A percentile compares a stretch with the other conserved stretches of the same genome.
Evolutionary conservation across 1,140 invertebrate species (phyloP).

Genomic region (Protaetia brevitarsis): DNA sequence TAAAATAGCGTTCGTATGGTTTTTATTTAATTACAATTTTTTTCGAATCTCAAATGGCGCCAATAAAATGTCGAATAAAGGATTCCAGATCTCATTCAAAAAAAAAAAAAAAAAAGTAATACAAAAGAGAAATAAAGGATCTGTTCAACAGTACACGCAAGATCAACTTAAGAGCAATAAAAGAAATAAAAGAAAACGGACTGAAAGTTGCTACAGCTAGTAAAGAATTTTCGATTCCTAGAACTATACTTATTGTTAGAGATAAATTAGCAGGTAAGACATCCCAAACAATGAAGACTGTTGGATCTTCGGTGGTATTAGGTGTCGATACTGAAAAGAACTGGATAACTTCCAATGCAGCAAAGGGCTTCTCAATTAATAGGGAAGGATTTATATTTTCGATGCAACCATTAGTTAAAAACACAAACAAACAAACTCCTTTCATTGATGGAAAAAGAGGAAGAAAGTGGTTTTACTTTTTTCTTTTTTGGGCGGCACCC

Average conservation of each 20-base stretch:
- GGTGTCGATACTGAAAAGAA: too few species aligned
- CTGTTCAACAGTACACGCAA: neutral
- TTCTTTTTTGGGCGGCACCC: slow-evolving; percentile 32
- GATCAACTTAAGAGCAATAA: neutral
- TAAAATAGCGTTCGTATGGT: neutral
- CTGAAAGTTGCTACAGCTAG: neutral
- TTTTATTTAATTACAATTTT: neutral
- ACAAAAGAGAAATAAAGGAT: neutral
- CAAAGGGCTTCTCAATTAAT: slow-evolving; percentile 36
- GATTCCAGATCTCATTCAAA: neutral
- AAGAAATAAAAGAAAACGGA: neutral
- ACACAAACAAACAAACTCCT: slow-evolving; percentile 25
- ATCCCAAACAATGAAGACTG: neutral
- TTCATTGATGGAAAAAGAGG: slow-evolving; percentile 32
- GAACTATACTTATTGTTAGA: too few species aligned
- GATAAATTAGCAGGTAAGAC: neutral
- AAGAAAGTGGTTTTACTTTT: slow-evolving; percentile 36
- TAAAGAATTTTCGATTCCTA: neutral
- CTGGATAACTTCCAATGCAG: slow-evolving; percentile 1
- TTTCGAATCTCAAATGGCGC: neutral
- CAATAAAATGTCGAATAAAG: neutral
- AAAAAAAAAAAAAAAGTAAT: neutral
- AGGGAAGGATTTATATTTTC: slow-evolving; percentile 34
- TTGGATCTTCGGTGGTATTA: neutral
- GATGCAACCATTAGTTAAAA: slow-evolving; percentile 31